phyloP scores from a whole-genome alignment of 2,797 vertebrate species.

The Tarsius wallacei region DNA sequence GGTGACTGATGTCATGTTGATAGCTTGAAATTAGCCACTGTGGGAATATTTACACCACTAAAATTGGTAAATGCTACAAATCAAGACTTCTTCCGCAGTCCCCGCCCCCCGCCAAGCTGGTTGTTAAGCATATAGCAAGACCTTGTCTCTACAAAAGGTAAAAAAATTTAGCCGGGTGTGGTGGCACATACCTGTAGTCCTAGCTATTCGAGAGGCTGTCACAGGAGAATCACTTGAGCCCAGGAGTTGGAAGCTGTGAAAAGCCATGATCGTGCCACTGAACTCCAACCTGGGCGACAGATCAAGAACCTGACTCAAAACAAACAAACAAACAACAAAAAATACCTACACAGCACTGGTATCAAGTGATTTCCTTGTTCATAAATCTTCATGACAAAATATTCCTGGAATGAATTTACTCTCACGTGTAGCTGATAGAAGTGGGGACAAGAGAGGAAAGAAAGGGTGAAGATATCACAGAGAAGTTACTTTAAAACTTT shows the following conservation, averaged over 20 bases:
- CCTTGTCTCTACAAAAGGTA: too few species aligned
- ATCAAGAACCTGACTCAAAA: too few species aligned
- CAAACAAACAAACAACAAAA: too few species aligned
- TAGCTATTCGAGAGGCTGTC: too few species aligned
- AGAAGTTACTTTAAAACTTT: background rate
- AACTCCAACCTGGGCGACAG: too few species aligned
- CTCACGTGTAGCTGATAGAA: slow-evolving; percentile 4
- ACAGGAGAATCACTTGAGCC: too few species aligned
- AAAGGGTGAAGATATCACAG: background rate
- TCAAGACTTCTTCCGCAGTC: background rate
- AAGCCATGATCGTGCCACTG: too few species aligned
- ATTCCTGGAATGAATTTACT: background rate
- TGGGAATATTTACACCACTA: slow-evolving; percentile 3
- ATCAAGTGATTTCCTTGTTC: slow-evolving; percentile 32
- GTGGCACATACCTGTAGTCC: too few species aligned
- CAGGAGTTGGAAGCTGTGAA: too few species aligned
- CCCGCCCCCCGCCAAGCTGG: background rate
- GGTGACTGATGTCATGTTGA: background rate
- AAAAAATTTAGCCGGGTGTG: too few species aligned
- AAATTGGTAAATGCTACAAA: slow-evolving; percentile 57
- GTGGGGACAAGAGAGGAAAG: background rate
- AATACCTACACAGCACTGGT: background rate
- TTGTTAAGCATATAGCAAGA: background rate
- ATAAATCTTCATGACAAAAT: slow-evolving; percentile 34
- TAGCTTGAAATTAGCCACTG: slow-evolving; percentile 49